Base-by-base conservation (phyloP, 2,797 vertebrate genomes). In the Dallia pectoralis region DNA sequence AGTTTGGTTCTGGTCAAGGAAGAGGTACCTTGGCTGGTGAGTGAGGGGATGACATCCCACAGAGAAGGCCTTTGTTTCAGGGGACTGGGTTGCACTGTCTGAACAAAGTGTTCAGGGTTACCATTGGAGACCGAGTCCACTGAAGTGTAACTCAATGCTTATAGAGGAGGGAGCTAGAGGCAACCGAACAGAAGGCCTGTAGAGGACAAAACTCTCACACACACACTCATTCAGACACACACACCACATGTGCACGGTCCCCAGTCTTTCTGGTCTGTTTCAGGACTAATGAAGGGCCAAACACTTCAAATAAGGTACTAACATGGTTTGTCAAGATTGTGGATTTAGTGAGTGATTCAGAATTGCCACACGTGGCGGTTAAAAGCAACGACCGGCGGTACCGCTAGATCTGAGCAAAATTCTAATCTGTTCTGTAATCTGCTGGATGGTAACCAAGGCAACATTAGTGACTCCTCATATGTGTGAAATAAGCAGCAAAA, bases 21-120 rank as follows among this genome's bases (percentile, higher is more conserved):
- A 69, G 67, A 62, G 29, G 56, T 44, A 30, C 63, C 56, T 51
- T 72, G 29, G 6, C 48, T 53, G 69, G 30, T 19, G 32, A 33
- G 51, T 22, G 32, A 70, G 51, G 70, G 73, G 44, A 3, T 51
- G 69, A 74, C 64, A 68, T 81, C 84, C 85, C 79, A 87, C 85
- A 87, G 86, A 82, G 86, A 44, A 4, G 40, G 59, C 81, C 83
- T 89, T 89, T 88, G 89, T 88, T 73, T 90, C 72, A 68, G 30
- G 78, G 80, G 80, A 85, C 86, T 78, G 79, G 59, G 83, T 86
- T 86, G 72, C 81, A 51, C 72, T 36, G 40, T 74, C 74, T 0
- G 72, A 83, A 88, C 84, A 87, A 87, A 85, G 85, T 81, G 69
- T 81, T 77, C 69, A 30, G 71, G 79, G 87, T 89, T 87, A 84